These are phyloP conservation scores for Microdon myrmicae DNA, from an alignment of 2,888 invertebrate genomes.

Conservation along the genomic window DNA sequence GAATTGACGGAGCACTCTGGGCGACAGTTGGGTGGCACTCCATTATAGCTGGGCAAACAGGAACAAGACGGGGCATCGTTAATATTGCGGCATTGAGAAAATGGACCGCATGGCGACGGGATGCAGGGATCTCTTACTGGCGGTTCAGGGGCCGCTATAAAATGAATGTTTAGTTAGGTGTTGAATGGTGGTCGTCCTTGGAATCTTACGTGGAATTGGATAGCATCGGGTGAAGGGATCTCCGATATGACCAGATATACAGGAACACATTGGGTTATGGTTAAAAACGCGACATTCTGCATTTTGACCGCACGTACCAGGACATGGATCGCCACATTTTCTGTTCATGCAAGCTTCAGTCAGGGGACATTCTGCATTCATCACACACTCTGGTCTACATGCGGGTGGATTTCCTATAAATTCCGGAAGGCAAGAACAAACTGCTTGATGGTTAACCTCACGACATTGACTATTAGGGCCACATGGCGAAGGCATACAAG, in stretches of 20 bases:
- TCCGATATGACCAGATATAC: constrained; percentile 71
- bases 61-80: constrained; percentile 71
- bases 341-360: constrained; percentile 74
- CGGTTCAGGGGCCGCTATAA: constrained; percentile 46
- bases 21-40: constrained; percentile 72
- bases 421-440: constrained; percentile 76
- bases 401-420: constrained; percentile 79
- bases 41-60: constrained; percentile 71
- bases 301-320: constrained; percentile 72
- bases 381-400: constrained; percentile 80
- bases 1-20: constrained; percentile 71
- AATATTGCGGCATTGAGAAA: constrained; percentile 75
- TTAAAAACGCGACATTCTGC: constrained; percentile 74
- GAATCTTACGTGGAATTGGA: constrained; percentile 59
- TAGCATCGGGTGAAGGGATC: constrained; percentile 74
- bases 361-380: constrained; percentile 74
- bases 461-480: constrained; percentile 73
- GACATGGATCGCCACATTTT: constrained; percentile 77
- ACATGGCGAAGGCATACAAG: constrained; percentile 74
- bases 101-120: constrained; percentile 75
- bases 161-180: constrained; percentile 5
- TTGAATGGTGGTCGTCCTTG: constrained; percentile 6
- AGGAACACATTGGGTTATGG: constrained; percentile 75
- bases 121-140: constrained; percentile 68
- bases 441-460: constrained; percentile 70